Percentiles rank a stretch among this genome's conserved stretches.
Conservation (phyloP, 2,888 invertebrate species). For the Drosophila yooni region DNA sequence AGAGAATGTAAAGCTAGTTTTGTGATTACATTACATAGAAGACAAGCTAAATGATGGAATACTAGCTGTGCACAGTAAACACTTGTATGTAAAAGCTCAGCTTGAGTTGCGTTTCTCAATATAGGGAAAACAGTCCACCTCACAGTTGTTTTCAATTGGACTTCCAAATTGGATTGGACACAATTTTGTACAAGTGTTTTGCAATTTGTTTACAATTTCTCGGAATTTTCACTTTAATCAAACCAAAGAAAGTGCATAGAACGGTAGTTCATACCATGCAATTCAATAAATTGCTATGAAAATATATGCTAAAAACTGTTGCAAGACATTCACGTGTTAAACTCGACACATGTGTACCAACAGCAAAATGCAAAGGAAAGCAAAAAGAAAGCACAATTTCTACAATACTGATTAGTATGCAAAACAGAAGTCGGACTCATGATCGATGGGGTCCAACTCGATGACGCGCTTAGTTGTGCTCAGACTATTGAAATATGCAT, state of each 20-base stretch:
- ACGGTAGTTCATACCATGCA: constrained; percentile 54
- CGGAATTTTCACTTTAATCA: constrained; percentile 13
- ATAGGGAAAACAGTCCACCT: background rate
- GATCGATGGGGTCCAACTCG: constrained; percentile 36
- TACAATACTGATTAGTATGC: constrained; percentile 52
- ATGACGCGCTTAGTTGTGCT: constrained; percentile 61
- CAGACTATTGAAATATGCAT: constrained; percentile 68
- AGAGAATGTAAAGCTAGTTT: background rate
- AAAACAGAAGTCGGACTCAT: constrained; percentile 38
- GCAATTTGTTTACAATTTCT: constrained; percentile 27
- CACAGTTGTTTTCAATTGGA: constrained; percentile 19
- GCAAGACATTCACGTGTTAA: constrained; percentile 66
- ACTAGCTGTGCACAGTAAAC: background rate
- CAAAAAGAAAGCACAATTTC: constrained; percentile 34
- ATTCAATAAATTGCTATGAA: constrained; percentile 43
- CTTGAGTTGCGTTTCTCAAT: background rate
- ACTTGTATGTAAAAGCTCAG: constrained; percentile 2
- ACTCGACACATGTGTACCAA: constrained; percentile 31
- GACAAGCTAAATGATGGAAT: background rate
- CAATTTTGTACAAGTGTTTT: constrained; percentile 29
- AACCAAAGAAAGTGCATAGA: constrained; percentile 50
- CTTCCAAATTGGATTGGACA: constrained; percentile 11
- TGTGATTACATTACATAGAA: background rate
- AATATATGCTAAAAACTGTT: constrained; percentile 64
- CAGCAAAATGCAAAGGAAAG: constrained; percentile 15